phyloP scores from a whole-genome alignment of 2,797 vertebrate genomes.

The Neosilurus hyrtlii region DNA sequence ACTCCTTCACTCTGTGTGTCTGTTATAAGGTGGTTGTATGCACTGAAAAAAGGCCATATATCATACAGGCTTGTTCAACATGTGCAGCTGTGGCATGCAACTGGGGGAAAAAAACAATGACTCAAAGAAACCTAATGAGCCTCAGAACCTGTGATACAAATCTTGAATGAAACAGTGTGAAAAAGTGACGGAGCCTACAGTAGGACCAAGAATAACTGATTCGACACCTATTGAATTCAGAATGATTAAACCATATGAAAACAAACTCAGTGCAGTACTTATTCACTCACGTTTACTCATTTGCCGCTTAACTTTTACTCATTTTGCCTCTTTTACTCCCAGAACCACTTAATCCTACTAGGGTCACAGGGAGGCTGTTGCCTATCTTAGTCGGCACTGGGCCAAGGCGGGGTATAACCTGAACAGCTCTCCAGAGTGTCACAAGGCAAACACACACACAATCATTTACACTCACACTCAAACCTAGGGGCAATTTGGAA shows the following conservation, averaged over 20 bases:
- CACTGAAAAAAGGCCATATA: constrained; percentile 44
- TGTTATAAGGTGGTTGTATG: constrained; percentile 45
- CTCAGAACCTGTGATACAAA: constrained; percentile 8
- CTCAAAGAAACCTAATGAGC: neutral
- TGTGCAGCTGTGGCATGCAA: constrained; percentile 48
- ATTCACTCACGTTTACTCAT: too few relatives aligned
- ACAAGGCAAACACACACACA: too few relatives aligned
- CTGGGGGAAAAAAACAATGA: constrained; percentile 31
- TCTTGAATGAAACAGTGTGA: constrained; percentile 10
- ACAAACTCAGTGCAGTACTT: neutral
- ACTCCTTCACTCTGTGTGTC: neutral
- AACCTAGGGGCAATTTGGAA: too few relatives aligned
- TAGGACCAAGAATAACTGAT: neutral
- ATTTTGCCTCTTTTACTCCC: too few relatives aligned
- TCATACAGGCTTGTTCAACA: constrained; percentile 37
- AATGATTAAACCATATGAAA: neutral
- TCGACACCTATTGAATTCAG: neutral
- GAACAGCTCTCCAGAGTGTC: too few relatives aligned
- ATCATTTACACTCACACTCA: too few relatives aligned
- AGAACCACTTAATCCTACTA: too few relatives aligned
- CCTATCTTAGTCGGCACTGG: too few relatives aligned
- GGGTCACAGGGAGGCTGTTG: too few relatives aligned
- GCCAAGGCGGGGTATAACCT: too few relatives aligned
- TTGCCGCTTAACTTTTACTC: too few relatives aligned
- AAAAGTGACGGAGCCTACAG: neutral